A percentile compares a stretch with the other conserved stretches of the same genome.
phyloP scores from a whole-genome alignment of 2,888 invertebrate species.

The Drosophila histrio region DNA sequence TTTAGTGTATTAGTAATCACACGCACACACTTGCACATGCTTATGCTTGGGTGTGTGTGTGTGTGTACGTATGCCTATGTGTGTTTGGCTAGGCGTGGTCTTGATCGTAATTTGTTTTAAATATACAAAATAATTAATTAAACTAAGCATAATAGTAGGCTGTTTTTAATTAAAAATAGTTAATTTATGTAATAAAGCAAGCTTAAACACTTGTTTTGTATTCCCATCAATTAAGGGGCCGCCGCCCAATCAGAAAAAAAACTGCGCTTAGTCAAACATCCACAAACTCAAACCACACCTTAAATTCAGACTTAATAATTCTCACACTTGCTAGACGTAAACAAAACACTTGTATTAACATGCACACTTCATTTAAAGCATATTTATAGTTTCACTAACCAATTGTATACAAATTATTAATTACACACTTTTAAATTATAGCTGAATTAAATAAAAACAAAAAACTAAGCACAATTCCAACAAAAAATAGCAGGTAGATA shows the following conservation, averaged over 20 bases:
- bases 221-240: neutral
- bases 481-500: conserved; percentile 45
- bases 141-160: neutral
- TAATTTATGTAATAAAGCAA: neutral
- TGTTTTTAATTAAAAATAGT: neutral
- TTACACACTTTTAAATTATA: conserved; percentile 46
- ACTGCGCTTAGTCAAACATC: conserved; percentile 52
- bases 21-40: conserved; percentile 12
- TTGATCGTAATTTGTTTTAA: conserved; percentile 9
- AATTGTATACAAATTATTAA: conserved; percentile 27
- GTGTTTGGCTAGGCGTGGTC: conserved; percentile 65
- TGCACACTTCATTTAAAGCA: neutral
- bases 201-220: neutral
- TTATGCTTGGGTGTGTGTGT: conserved; percentile 15
- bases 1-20: conserved; percentile 34
- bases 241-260: conserved; percentile 46
- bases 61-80: conserved; percentile 20
- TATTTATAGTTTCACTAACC: conserved; percentile 14
- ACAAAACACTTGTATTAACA: neutral
- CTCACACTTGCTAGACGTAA: neutral
- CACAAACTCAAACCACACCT: conserved; percentile 64
- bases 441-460: conserved; percentile 66
- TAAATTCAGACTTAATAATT: conserved; percentile 40
- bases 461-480: conserved; percentile 44
- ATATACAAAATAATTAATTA: conserved; percentile 10